These are phyloP conservation scores for Silurus meridionalis DNA, from an alignment of 2,113 vertebrate genomes.

Conservation along the genomic window DNA sequence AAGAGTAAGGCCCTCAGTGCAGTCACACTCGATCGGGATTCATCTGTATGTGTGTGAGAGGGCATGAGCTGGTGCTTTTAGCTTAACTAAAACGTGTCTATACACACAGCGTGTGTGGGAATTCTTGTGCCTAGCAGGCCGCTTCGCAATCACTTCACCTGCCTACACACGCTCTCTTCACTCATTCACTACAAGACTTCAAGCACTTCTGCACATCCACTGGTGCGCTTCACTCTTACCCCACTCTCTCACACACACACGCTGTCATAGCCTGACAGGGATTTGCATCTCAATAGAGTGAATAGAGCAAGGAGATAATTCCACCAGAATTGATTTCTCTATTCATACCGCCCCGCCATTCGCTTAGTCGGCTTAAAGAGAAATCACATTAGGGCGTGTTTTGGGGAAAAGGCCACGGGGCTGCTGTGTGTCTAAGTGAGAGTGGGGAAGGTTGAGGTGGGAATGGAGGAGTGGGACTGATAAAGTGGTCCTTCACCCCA, in stretches of 20 bases:
- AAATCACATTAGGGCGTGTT: slow-evolving; percentile 36
- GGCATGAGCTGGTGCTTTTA: not conserved
- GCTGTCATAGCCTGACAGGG: not conserved
- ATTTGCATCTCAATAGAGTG: slow-evolving; percentile 26
- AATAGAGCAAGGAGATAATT: slow-evolving; percentile 22
- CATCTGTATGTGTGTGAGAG: not conserved
- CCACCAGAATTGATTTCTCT: slow-evolving; percentile 27
- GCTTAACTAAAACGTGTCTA: not conserved
- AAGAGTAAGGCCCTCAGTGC: slow-evolving; percentile 39
- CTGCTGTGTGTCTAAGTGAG: not conserved
- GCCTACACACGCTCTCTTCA: too few relatives aligned
- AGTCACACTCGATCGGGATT: slow-evolving; percentile 64
- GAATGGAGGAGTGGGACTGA: slow-evolving; percentile 14
- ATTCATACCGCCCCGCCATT: not conserved
- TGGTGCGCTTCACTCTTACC: not conserved
- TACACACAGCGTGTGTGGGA: not conserved
- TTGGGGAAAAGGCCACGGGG: slow-evolving; percentile 13
- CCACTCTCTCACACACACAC: not conserved
- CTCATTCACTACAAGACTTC: not conserved
- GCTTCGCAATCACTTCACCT: slow-evolving; percentile 5
- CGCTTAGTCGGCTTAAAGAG: not conserved
- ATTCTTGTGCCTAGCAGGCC: not conserved
- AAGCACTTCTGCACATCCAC: not conserved
- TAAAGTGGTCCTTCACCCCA: slow-evolving; percentile 63
- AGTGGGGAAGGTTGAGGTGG: slow-evolving; percentile 2